phyloP scores from a whole-genome alignment of 2,113 vertebrate species.

The Urocynchramus pylzowi region DNA sequence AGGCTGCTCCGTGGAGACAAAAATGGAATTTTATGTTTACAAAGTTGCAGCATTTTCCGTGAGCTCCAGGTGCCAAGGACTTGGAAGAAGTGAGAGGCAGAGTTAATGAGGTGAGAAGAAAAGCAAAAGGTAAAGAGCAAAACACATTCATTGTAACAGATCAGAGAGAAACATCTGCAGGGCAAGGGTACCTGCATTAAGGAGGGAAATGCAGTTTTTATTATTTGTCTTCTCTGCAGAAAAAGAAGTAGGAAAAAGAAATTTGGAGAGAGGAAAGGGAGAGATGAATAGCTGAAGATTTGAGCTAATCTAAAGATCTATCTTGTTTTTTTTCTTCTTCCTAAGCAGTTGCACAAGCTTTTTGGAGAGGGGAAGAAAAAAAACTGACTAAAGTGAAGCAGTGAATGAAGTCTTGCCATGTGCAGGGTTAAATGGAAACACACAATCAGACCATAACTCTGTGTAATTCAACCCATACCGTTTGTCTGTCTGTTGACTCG shows the following conservation, averaged over 20 bases:
- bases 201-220: not conserved
- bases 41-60: not conserved
- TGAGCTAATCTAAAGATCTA: not conserved
- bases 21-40: not conserved
- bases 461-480: slow-evolving; percentile 71
- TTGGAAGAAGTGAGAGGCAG: slow-evolving; percentile 63
- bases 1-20: not conserved
- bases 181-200: not conserved
- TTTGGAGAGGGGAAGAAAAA: not conserved
- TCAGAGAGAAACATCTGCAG: slow-evolving; percentile 46
- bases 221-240: not conserved
- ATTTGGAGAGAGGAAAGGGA: not conserved
- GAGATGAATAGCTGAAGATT: not conserved
- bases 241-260: not conserved
- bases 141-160: slow-evolving; percentile 26
- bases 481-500: slow-evolving; percentile 33
- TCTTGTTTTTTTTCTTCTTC: not conserved
- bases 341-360: not conserved
- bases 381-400: not conserved
- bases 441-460: slow-evolving; percentile 37
- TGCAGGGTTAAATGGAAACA: slow-evolving; percentile 59
- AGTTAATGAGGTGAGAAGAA: slow-evolving; percentile 74
- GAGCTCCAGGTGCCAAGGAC: slow-evolving; percentile 63
- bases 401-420: slow-evolving; percentile 6
- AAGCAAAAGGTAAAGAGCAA: slow-evolving; percentile 49